Percentiles rank a stretch among this genome's conserved stretches.
phyloP scores from a whole-genome alignment of 1,140 invertebrate species.

The Pogonognathellus flavescens region DNA sequence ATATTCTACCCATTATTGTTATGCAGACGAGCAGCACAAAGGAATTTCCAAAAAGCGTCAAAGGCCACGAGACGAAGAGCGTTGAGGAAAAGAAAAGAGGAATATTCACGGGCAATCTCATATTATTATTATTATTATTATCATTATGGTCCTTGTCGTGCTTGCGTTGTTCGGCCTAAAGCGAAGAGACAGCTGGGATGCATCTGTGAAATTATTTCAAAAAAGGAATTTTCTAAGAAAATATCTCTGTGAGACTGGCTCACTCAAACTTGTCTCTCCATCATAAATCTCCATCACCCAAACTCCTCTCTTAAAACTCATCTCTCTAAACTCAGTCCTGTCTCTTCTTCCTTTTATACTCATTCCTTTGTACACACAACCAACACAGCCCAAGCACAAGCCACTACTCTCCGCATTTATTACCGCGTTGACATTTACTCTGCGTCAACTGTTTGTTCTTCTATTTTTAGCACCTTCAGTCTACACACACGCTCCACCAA shows the following conservation, averaged over 20 bases:
- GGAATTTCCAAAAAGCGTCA: too few species aligned
- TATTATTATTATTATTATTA: slow-evolving; percentile 10
- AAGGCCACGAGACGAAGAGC: too few species aligned
- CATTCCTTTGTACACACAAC: too few species aligned
- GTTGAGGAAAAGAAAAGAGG: neutral
- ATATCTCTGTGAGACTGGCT: neutral
- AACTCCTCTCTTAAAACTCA: neutral
- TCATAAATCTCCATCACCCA: slow-evolving; percentile 11
- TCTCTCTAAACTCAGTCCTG: neutral
- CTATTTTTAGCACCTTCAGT: slow-evolving; percentile 17
- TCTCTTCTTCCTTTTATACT: too few species aligned
- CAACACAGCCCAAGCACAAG: too few species aligned
- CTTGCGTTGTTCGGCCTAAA: neutral
- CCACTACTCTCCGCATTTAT: neutral
- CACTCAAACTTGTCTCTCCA: neutral
- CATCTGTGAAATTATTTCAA: slow-evolving; percentile 47
- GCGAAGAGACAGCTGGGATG: slow-evolving; percentile 7
- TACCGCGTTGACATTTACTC: slow-evolving; percentile 44
- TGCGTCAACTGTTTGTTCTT: slow-evolving; percentile 48
- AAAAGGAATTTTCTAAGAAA: slow-evolving; percentile 30
- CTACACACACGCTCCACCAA: too few species aligned
- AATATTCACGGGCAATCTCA: neutral
- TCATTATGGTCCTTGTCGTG: neutral
- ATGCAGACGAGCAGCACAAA: too few species aligned
- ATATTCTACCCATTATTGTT: too few species aligned